Conservation (phyloP, 2,888 invertebrate species). For the Gryllus longicercus region DNA sequence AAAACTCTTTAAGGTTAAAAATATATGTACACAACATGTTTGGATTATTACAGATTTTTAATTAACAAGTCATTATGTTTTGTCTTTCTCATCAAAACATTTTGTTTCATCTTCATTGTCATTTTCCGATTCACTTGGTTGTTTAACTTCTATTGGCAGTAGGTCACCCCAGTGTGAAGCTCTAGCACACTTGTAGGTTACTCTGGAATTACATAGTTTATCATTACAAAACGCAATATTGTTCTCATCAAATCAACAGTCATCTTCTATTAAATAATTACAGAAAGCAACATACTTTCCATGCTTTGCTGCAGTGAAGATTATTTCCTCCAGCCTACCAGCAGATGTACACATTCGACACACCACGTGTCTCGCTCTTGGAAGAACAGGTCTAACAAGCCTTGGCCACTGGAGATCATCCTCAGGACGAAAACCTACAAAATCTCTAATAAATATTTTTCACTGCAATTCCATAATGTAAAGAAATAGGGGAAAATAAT, state of each 20-base stretch:
- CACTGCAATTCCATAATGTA: too few species aligned
- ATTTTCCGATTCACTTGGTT: too few species aligned
- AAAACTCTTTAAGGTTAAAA: too few species aligned
- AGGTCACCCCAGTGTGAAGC: slow-evolving; percentile 76
- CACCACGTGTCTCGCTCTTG: slow-evolving; percentile 67
- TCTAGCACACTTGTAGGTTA: slow-evolving; percentile 69
- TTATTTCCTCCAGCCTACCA: slow-evolving; percentile 70
- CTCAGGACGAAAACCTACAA: slow-evolving; percentile 48
- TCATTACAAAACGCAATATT: too few species aligned
- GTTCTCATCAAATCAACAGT: background rate
- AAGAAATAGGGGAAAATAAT: background rate
- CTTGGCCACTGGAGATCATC: slow-evolving; percentile 71
- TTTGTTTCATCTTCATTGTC: too few species aligned
- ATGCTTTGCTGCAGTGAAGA: slow-evolving; percentile 71
- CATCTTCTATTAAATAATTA: background rate
- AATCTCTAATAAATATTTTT: background rate
- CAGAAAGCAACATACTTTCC: slow-evolving; percentile 58
- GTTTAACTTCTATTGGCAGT: slow-evolving; percentile 56
- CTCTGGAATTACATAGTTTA: slow-evolving; percentile 48
- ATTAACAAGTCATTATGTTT: too few species aligned
- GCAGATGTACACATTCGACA: slow-evolving; percentile 73
- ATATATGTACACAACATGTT: too few species aligned
- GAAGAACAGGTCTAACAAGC: slow-evolving; percentile 66
- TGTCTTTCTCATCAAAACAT: too few species aligned
- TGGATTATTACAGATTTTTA: too few species aligned